Conservation (phyloP, 2,797 vertebrate genomes). For the Melanotaenia pygmaea region DNA sequence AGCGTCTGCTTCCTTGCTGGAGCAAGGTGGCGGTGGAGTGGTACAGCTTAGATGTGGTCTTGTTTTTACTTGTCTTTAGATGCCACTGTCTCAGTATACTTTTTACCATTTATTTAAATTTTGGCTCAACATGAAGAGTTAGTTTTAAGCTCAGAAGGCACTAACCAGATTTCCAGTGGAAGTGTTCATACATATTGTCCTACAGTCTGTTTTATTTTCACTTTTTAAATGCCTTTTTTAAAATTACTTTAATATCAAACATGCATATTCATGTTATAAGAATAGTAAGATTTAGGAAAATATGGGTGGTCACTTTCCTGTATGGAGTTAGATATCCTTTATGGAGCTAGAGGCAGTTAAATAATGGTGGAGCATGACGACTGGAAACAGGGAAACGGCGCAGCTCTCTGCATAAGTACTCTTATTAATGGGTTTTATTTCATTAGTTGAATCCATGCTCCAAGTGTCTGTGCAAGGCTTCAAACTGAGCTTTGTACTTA, state of each 20-base stretch:
- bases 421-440: background rate
- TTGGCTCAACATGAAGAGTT: background rate
- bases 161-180: constrained; percentile 26
- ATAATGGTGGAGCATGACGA: background rate
- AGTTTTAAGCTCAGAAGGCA: background rate
- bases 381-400: background rate
- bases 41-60: background rate
- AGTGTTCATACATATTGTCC: background rate
- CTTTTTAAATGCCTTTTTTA: background rate
- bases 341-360: background rate
- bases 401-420: background rate
- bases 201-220: background rate
- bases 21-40: constrained; percentile 8
- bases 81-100: constrained; percentile 14
- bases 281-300: background rate
- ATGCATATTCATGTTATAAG: background rate
- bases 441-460: background rate
- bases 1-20: constrained; percentile 24
- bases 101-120: background rate
- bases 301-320: background rate
- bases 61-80: constrained; percentile 2
- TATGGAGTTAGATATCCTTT: background rate
- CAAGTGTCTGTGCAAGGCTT: background rate
- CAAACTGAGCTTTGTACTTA: background rate
- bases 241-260: background rate